Base-by-base conservation (phyloP, 2,113 vertebrate genomes). In the Ursus arctos region DNA sequence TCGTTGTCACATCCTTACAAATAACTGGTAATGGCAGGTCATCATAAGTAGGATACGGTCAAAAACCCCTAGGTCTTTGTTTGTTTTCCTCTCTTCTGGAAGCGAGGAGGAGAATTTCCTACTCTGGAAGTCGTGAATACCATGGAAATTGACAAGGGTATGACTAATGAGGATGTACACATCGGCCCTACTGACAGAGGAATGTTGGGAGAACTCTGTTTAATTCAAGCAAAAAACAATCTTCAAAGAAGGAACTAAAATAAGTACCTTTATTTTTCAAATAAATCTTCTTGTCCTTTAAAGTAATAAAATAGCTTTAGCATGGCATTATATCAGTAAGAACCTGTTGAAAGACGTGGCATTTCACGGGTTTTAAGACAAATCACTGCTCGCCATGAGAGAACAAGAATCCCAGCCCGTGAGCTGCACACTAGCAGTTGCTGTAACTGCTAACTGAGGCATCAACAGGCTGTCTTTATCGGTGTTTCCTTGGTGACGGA, bases 171-270 rank as follows among this genome's bases (percentile, higher is more conserved):
- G 4, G 61, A 67, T 53, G 49, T 10, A 88, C 83, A 88, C n/a
- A 59, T 0, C 49, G 79, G 14, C 1, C 13, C 19, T 51, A 59
- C 0, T 28, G 43, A 24, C 51, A 95, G 4, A 95, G 43, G 13
- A 92, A 85, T 74, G n/a, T 43, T 81, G 49, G 88, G 69, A 85
- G 6, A 74, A 84, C 21, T 87, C 79, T 51, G 40, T 24, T 85
- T 67, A 94, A 81, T 49, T 94, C 19, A 97, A 92, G 59, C 9
- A 94, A 97, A 92, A 49, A 67, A 91, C 7, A 49, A 85, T 43
- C 63, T 95, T 97, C 18, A 77, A 97, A 92, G 51, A 53, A 81
- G 15, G 36, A 91, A 40, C 4, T 84, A 91, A 72, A 92, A 28
- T 19, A 67, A 76, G 22, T 47, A 71, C 3, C 72, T 7, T 13